Conservation (phyloP, 2,797 vertebrate species). For the Neosalanx taihuensis region DNA sequence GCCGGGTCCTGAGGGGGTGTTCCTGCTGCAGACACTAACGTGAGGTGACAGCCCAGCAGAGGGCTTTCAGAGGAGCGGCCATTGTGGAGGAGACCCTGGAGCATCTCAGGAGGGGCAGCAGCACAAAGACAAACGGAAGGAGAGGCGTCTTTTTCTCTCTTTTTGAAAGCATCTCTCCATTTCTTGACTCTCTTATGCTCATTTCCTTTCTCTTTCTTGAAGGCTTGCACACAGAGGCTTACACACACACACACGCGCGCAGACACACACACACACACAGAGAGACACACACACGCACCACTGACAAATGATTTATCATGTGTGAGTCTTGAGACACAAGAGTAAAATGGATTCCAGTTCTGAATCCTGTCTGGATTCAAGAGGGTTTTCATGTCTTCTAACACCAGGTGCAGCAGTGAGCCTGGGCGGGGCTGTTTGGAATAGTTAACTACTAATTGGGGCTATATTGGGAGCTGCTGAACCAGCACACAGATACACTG, state of each 20-base stretch:
- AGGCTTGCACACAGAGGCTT: slow-evolving; percentile 2
- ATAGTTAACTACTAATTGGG: neutral
- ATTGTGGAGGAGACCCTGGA: slow-evolving; percentile 66
- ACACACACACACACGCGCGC: slow-evolving; percentile 17
- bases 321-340: slow-evolving; percentile 12
- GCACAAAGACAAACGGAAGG: slow-evolving; percentile 58
- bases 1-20: slow-evolving; percentile 51
- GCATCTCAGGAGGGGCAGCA: slow-evolving; percentile 59
- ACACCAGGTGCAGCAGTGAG: neutral
- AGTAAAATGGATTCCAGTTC: slow-evolving; percentile 8
- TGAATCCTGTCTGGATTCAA: neutral
- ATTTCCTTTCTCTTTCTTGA: slow-evolving; percentile 17
- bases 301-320: slow-evolving; percentile 28
- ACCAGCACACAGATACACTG: neutral
- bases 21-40: slow-evolving; percentile 63
- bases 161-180: slow-evolving; percentile 35
- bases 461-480: neutral
- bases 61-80: slow-evolving; percentile 60
- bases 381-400: slow-evolving; percentile 9
- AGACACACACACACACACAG: slow-evolving; percentile 25
- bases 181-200: slow-evolving; percentile 14
- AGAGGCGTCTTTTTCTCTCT: slow-evolving; percentile 46
- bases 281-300: slow-evolving; percentile 7
- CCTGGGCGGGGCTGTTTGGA: neutral
- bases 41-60: slow-evolving; percentile 67